Conservation (phyloP, 2,113 vertebrate genomes). For the Lophotis ruficrista region DNA sequence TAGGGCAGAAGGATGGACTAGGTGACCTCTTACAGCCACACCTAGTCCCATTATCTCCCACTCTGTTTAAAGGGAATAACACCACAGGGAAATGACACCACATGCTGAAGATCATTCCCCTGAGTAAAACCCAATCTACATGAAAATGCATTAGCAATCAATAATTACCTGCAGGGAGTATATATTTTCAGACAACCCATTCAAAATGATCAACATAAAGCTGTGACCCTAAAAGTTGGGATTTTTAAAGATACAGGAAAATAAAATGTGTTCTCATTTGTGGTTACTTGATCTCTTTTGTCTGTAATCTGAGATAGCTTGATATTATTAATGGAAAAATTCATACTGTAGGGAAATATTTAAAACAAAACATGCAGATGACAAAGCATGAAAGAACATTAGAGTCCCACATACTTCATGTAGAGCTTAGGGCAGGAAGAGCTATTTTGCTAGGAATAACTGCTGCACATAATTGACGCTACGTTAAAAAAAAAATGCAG, state of each 20-base stretch:
- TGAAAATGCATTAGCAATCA: not conserved
- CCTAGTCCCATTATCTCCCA: slow-evolving; percentile 40
- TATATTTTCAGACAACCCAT: not conserved
- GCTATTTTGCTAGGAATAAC: not conserved
- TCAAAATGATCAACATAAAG: not conserved
- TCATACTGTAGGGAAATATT: not conserved
- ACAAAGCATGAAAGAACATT: not conserved
- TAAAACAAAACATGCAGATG: not conserved
- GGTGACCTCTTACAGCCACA: not conserved
- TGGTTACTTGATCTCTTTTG: not conserved
- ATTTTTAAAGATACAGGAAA: not conserved
- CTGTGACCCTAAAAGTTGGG: not conserved
- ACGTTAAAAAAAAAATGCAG: not conserved
- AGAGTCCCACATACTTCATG: not conserved
- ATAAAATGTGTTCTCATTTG: not conserved
- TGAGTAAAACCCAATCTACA: not conserved
- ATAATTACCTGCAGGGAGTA: not conserved
- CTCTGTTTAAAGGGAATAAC: not conserved
- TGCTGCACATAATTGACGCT: not conserved
- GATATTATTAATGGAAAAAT: not conserved
- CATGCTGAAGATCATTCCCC: not conserved
- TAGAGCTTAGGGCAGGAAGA: not conserved
- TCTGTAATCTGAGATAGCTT: not conserved
- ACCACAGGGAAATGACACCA: not conserved
- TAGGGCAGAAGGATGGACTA: slow-evolving; percentile 16